These are phyloP conservation scores for Helostoma temminkii DNA, from an alignment of 2,797 vertebrate genomes.

Conservation along the genomic window DNA sequence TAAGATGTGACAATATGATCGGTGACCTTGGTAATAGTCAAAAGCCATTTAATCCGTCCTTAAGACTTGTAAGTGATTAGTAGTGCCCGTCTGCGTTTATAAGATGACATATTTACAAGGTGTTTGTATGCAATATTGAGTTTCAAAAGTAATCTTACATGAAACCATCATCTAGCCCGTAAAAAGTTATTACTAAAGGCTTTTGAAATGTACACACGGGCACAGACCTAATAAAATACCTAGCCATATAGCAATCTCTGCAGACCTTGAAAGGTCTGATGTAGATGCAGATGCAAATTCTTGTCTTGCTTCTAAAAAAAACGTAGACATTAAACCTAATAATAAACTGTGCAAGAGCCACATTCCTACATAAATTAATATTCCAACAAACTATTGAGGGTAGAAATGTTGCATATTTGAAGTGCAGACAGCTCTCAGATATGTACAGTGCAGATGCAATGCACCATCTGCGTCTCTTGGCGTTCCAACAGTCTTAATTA, in stretches of 20 bases:
- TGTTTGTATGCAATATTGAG: conserved; percentile 22
- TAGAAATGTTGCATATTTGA: conserved; percentile 12
- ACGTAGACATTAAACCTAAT: conserved; percentile 18
- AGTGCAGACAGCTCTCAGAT: conserved; percentile 15
- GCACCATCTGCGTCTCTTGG: conserved; percentile 49
- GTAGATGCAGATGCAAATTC: conserved; percentile 23
- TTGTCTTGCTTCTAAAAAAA: conserved; percentile 13
- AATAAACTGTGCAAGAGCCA: not conserved
- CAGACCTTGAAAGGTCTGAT: conserved; percentile 37
- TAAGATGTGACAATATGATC: not conserved
- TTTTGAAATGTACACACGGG: conserved; percentile 31
- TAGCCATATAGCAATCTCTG: not conserved
- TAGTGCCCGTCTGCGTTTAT: not conserved
- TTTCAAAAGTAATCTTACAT: conserved; percentile 43
- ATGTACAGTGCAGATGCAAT: conserved; percentile 7
- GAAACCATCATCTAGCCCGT: conserved; percentile 52
- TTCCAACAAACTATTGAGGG: conserved; percentile 14
- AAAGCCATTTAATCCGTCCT: conserved; percentile 15
- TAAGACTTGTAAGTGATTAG: conserved; percentile 19
- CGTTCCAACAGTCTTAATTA: conserved; percentile 58
- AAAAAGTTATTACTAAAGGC: conserved; percentile 41
- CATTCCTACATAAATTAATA: conserved; percentile 5
- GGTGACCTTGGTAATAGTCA: not conserved
- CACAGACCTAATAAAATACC: conserved; percentile 39
- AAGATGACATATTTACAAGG: conserved; percentile 15